These are phyloP conservation scores for Drosophila multiciliata DNA, from an alignment of 2,888 invertebrate species.

Conservation along the genomic window DNA sequence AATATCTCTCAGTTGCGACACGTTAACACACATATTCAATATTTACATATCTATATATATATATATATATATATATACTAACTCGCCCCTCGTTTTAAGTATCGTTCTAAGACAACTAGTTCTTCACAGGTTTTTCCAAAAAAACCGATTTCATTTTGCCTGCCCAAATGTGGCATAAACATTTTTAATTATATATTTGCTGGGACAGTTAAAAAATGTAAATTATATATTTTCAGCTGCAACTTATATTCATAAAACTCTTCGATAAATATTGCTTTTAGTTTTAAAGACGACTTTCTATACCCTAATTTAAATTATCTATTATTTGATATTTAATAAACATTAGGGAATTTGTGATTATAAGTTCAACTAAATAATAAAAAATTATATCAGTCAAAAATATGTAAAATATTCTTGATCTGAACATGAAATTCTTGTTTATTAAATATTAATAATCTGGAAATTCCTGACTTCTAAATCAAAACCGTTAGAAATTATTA, in stretches of 20 bases:
- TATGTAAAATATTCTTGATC: not conserved
- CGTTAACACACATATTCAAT: constrained; percentile 7
- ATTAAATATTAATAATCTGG: too few relatives aligned
- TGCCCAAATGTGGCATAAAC: constrained; percentile 23
- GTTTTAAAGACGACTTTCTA: not conserved
- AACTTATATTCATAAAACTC: constrained; percentile 9
- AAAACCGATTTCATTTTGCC: constrained; percentile 11
- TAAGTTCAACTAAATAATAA: not conserved
- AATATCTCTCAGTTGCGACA: constrained; percentile 32
- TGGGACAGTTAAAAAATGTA: constrained; percentile 30
- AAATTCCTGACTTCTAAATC: not conserved
- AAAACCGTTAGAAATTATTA: fast-evolving
- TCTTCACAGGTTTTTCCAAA: constrained; percentile 52
- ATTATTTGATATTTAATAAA: not conserved
- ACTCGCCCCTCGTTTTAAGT: constrained; percentile 3
- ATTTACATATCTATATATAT: not conserved
- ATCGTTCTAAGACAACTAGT: constrained; percentile 52
- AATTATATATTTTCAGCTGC: constrained; percentile 11
- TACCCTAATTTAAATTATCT: not conserved
- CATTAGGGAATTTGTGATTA: not conserved
- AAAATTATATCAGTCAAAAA: not conserved
- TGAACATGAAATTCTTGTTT: not conserved
- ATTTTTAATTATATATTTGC: constrained; percentile 31
- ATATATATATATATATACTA: not conserved
- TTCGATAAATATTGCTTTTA: not conserved